Base-by-base conservation (phyloP, 2,888 invertebrate species). In the Thyatira batis region DNA sequence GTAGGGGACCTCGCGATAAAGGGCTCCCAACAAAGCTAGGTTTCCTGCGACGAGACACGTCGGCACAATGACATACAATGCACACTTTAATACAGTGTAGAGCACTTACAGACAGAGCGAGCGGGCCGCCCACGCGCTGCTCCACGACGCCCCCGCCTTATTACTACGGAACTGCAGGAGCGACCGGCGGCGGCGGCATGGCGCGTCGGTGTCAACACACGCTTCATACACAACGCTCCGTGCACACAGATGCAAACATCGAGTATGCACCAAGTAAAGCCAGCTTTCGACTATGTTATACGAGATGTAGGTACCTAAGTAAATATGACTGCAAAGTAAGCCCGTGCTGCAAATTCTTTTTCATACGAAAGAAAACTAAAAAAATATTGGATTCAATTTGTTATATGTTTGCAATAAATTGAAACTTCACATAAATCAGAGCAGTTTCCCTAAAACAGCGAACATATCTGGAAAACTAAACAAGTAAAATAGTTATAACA, bases 31-130 rank as follows among this genome's bases (percentile, higher is more conserved):
- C n/a, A n/a, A 43, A 30, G 49, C 39, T 28, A 45, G 51, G 45
- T 46, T 57, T 63, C 50, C 53, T 50, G 45, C 45, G 45, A 55
- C 33, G 43, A 52, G 43, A 30, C 39, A 51, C 45, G 60, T 53
- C 28, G 13, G 17, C 27, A 52, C 55, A 54, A 57, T 57, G 51
- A 44, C 23, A 43, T 23, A 50, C 54, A 49, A 45, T 52, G 53
- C 49, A 54, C 45, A 13, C 45, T 53, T 54, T 52, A 49, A 50
- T 48, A 49, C 6, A 17, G 8, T 39, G 1, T 17, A 39, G 39
- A 17, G 39, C 39, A 17, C 39, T 39, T 39, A 39, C 39, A 39
- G 39, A 39, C 8, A 39, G 39, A n/a, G 17, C 39, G 39, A 17
- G 39, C 6, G 6, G 17, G 1, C 13, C 39, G 39, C 39, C 39